A percentile compares a stretch with the other conserved stretches of the same genome.
phyloP scores from a whole-genome alignment of 1,140 invertebrate species.

The Drosophila pruinosa region DNA sequence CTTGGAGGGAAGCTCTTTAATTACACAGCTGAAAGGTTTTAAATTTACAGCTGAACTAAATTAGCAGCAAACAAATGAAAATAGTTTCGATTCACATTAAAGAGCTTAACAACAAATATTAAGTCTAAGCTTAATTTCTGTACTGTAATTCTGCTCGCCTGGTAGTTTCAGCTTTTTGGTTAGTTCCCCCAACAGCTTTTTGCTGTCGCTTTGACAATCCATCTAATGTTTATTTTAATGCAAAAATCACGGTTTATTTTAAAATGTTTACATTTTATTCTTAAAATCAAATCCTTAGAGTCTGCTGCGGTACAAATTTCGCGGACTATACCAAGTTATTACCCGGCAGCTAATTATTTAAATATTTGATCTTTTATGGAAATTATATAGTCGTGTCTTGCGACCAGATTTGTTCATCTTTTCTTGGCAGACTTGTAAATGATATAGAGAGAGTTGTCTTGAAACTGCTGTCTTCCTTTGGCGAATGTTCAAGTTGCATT shows the following conservation, averaged over 20 bases:
- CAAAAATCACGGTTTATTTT: not conserved
- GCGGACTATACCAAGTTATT: not conserved
- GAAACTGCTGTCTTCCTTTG: slow-evolving; percentile 43
- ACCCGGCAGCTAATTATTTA: not conserved
- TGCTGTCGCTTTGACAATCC: not conserved
- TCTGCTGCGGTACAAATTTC: not conserved
- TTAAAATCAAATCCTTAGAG: not conserved
- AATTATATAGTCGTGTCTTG: not conserved
- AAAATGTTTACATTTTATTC: not conserved
- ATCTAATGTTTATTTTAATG: not conserved
- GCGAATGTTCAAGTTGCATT: slow-evolving; percentile 50
- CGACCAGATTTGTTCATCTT: slow-evolving; percentile 2
- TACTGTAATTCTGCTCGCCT: no score
- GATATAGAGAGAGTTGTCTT: slow-evolving; percentile 45
- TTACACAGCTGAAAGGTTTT: no score
- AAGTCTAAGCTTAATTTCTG: not conserved
- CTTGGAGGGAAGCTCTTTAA: not conserved
- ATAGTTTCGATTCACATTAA: no score
- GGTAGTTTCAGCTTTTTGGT: no score
- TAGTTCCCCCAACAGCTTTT: no score
- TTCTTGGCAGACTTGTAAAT: slow-evolving; percentile 37
- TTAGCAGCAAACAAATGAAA: no score
- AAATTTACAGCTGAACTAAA: no score
- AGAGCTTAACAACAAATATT: no score
- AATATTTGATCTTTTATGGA: slow-evolving; percentile 12